Conservation (phyloP, 2,797 vertebrate genomes). For the Decapterus maruadsi region DNA sequence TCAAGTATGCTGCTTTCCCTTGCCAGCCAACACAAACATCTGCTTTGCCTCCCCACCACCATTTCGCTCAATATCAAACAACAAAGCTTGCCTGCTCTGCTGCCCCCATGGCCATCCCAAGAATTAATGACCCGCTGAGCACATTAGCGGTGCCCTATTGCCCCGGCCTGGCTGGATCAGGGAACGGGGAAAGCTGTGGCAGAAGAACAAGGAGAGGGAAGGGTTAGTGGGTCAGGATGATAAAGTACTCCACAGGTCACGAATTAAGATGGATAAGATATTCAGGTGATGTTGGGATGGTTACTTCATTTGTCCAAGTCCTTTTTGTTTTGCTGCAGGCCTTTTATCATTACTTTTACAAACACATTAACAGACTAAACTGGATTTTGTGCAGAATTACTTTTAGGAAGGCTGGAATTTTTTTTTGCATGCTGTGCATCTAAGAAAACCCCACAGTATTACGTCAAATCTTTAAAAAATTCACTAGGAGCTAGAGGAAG, state of each 20-base stretch:
- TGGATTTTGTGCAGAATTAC: background rate
- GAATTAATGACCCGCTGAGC: conserved; percentile 81
- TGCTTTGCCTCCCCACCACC: conserved; percentile 77
- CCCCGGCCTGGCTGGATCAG: conserved; percentile 61
- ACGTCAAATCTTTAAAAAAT: background rate
- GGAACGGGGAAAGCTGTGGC: conserved; percentile 50
- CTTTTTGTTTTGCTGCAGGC: background rate
- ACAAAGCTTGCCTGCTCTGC: conserved; percentile 66
- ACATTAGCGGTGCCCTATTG: conserved; percentile 79
- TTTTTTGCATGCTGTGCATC: background rate
- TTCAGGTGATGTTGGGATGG: conserved; percentile 30
- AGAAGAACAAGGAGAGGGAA: conserved; percentile 65
- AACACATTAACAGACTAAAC: background rate
- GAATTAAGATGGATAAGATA: conserved; percentile 51
- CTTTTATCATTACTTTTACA: conserved; percentile 14
- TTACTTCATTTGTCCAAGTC: conserved; percentile 9
- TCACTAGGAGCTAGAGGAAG: background rate
- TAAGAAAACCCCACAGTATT: conserved; percentile 1
- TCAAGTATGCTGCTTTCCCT: conserved; percentile 54
- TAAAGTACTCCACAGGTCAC: conserved; percentile 62
- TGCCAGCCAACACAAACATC: conserved; percentile 84
- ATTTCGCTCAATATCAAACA: conserved; percentile 74
- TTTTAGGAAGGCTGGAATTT: background rate
- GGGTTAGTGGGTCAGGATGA: conserved; percentile 65
- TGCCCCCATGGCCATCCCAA: conserved; percentile 67